These are phyloP conservation scores for Silurus meridionalis DNA, from an alignment of 2,113 vertebrate species.

Conservation along the genomic window DNA sequence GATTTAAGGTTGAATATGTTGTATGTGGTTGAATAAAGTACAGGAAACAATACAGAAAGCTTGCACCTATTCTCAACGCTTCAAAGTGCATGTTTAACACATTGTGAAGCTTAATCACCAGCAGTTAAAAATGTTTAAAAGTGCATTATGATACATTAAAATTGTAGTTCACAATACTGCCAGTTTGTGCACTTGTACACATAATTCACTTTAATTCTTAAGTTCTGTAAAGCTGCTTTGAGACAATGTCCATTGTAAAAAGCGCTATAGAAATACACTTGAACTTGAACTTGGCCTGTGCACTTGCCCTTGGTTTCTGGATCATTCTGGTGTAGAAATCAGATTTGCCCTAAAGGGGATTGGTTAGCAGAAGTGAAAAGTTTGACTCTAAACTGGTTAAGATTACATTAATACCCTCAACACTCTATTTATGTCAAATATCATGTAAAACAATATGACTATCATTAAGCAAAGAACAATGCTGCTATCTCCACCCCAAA, in stretches of 20 bases:
- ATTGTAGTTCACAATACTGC: not conserved
- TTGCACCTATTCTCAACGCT: not conserved
- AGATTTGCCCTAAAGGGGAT: not conserved
- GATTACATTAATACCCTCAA: not conserved
- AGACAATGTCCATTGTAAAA: too few relatives aligned
- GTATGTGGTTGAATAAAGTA: not conserved
- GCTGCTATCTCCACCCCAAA: not conserved
- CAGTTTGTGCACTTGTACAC: not conserved
- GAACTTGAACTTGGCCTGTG: too few relatives aligned
- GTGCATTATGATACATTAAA: not conserved
- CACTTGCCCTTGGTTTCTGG: not conserved
- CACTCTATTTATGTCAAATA: not conserved
- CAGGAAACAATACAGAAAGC: not conserved
- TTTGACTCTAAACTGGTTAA: not conserved
- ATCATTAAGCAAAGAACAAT: not conserved
- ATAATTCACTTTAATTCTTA: too few relatives aligned
- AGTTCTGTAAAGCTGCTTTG: too few relatives aligned
- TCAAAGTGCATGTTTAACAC: not conserved
- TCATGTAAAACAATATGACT: not conserved
- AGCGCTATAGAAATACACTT: too few relatives aligned
- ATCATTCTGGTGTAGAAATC: not conserved
- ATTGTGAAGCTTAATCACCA: not conserved
- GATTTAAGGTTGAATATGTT: not conserved
- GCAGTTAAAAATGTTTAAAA: not conserved
- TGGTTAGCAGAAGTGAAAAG: not conserved